Evolutionary conservation across 2,113 vertebrate species (phyloP).

Genomic region (Silurus asotus): DNA sequence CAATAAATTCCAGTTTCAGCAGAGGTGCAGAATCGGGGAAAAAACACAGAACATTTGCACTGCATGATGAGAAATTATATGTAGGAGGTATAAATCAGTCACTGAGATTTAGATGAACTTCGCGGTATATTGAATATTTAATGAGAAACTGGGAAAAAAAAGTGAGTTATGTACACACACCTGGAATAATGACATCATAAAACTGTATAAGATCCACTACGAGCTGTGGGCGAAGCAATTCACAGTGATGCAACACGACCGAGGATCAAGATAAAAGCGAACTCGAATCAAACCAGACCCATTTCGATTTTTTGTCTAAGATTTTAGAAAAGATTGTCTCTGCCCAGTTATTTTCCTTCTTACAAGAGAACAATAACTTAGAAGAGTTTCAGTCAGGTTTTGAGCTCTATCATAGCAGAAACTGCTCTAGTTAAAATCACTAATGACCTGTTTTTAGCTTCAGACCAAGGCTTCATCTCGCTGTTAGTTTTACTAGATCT

Average conservation of each 20-base stretch:
- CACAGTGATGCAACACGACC: background rate
- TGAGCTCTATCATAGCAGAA: no score
- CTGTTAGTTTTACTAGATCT: no score
- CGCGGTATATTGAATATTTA: background rate
- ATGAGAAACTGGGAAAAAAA: background rate
- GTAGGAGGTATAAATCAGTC: constrained; percentile 7
- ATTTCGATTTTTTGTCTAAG: no score
- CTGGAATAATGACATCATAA: background rate
- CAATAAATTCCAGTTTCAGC: constrained; percentile 66
- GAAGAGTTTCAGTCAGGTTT: no score
- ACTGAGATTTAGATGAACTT: constrained; percentile 11
- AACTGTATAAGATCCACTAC: background rate
- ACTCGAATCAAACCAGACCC: no score
- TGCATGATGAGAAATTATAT: constrained; percentile 11
- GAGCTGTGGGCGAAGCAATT: background rate
- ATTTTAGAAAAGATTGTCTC: no score
- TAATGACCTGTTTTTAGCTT: no score
- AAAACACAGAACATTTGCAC: constrained; percentile 2
- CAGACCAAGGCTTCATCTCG: no score
- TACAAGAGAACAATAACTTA: no score
- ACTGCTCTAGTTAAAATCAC: no score
- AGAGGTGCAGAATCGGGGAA: constrained; percentile 59
- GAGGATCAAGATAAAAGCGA: no score
- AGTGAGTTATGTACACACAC: background rate
- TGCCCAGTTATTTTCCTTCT: no score